Evolutionary conservation across 2,113 vertebrate species (phyloP).

Genomic region (Xyliphius kryptos): DNA sequence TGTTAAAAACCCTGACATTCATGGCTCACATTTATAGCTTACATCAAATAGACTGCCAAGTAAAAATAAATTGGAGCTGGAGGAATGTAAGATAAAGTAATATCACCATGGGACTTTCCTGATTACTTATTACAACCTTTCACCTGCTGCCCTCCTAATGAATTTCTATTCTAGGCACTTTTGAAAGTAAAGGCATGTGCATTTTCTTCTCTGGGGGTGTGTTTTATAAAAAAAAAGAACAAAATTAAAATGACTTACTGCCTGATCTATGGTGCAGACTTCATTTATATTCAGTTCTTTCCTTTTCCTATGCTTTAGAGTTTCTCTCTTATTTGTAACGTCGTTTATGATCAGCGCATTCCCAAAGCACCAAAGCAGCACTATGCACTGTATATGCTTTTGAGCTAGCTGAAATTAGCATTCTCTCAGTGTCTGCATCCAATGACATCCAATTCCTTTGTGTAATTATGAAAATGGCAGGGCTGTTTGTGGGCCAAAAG

Average conservation of each 20-base stretch:
- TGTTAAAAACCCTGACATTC: no score
- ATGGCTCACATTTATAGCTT: no score
- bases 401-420: no score
- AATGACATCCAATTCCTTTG: neutral
- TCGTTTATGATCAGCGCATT: neutral
- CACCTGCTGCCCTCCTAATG: conserved; percentile 64
- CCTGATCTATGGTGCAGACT: neutral
- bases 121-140: conserved; percentile 57
- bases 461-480: no score
- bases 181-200: conserved; percentile 48
- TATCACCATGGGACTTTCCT: conserved; percentile 56
- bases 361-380: neutral
- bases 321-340: no score
- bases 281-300: conserved; percentile 1
- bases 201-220: conserved; percentile 46
- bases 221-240: no score
- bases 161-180: conserved; percentile 68
- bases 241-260: no score
- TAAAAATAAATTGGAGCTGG: no score
- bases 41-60: no score
- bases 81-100: conserved; percentile 45
- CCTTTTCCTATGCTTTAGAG: conserved; percentile 1
- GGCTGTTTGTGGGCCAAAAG: conserved; percentile 29
- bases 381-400: neutral
- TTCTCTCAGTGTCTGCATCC: neutral